Evolutionary conservation across 2,888 invertebrate species (phyloP).

Genomic region (Dysmachus trigonus): DNA sequence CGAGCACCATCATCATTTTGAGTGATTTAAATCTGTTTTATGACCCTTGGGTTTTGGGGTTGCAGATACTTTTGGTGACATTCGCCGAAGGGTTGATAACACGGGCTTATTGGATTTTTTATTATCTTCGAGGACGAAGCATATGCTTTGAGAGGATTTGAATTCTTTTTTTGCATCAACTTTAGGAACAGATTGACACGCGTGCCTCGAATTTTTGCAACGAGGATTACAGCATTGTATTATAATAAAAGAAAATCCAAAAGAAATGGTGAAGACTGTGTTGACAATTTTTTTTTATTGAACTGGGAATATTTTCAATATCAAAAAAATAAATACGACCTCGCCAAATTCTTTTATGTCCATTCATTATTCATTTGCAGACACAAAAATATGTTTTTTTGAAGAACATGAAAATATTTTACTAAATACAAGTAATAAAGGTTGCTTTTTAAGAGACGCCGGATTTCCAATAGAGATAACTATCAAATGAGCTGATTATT

Average conservation of each 20-base stretch:
- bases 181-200: not conserved
- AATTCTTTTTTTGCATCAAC: not conserved
- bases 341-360: too few relatives aligned
- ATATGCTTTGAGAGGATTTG: conserved; percentile 32
- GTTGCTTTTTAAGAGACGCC: too few relatives aligned
- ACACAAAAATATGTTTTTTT: too few relatives aligned
- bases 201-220: not conserved
- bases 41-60: conserved; percentile 4
- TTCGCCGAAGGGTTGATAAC: conserved; percentile 38
- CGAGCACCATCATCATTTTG: conserved; percentile 44
- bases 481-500: too few relatives aligned
- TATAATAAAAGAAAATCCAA: not conserved
- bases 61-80: not conserved
- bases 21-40: conserved; percentile 49
- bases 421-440: too few relatives aligned
- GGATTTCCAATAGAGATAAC: too few relatives aligned
- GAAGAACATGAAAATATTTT: too few relatives aligned
- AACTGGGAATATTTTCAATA: not conserved
- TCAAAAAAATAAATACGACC: not conserved
- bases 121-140: conserved; percentile 16
- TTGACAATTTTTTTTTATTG: not conserved
- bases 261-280: not conserved
- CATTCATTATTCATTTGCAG: too few relatives aligned
- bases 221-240: not conserved
- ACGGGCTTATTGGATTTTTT: conserved; percentile 27